A percentile compares a stretch with the other conserved stretches of the same genome.
phyloP scores from a whole-genome alignment of 2,888 invertebrate species.

The Philhelius pedissequus region DNA sequence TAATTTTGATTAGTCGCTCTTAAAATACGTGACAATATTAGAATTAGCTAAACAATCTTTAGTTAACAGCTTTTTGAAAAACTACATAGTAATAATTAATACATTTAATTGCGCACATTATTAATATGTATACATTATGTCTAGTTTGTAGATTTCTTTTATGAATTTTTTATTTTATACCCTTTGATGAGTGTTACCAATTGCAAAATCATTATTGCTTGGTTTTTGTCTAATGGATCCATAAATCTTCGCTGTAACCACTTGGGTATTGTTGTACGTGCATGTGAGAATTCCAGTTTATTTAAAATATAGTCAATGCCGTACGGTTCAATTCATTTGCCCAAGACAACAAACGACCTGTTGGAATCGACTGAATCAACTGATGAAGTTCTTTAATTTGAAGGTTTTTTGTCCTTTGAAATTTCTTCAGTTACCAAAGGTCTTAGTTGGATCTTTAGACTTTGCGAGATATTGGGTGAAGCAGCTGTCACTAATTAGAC shows the following conservation, averaged over 20 bases:
- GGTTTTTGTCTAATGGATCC: conserved; percentile 96
- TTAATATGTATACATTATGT: background rate
- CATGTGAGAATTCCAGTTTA: conserved; percentile 98
- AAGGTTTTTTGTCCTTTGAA: conserved; percentile 73
- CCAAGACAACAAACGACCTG: conserved; percentile 91
- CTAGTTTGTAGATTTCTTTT: conserved; percentile 67
- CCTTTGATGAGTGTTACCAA: conserved; percentile 83
- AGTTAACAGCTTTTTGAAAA: conserved; percentile 58
- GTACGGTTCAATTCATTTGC: conserved; percentile 97
- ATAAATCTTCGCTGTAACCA: conserved; percentile 99
- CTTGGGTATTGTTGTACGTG: conserved; percentile 98
- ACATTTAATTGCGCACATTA: conserved; percentile 16
- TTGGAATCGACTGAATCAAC: conserved; percentile 79
- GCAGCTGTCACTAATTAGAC: conserved; percentile 76
- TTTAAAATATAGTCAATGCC: conserved; percentile 99
- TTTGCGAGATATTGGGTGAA: conserved; percentile 78
- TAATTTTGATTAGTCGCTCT: background rate
- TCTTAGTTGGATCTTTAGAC: conserved; percentile 73
- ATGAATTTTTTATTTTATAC: conserved; percentile 76
- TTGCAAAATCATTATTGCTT: conserved; percentile 88
- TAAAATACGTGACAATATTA: conserved; percentile 50
- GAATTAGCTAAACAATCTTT: conserved; percentile 60
- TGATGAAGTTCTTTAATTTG: conserved; percentile 39
- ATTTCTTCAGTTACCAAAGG: conserved; percentile 75
- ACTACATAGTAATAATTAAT: conserved; percentile 13